A percentile compares a stretch with the other conserved stretches of the same genome.
phyloP scores from a whole-genome alignment of 2,797 vertebrate species.

The Vultur gryphus region DNA sequence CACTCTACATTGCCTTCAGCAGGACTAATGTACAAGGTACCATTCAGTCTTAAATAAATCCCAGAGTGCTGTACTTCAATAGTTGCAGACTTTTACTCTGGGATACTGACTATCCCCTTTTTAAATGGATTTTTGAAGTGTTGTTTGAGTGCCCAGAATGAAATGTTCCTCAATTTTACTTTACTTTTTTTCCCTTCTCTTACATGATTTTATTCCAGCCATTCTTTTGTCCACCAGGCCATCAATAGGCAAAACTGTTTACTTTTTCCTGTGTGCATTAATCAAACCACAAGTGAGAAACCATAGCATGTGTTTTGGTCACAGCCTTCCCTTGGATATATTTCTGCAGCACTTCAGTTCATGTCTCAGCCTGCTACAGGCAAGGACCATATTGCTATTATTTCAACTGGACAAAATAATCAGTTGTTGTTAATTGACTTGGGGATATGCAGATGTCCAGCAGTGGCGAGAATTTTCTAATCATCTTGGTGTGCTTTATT shows the following conservation, averaged over 20 bases:
- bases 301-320: not conserved
- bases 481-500: not conserved
- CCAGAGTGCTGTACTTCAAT: not conserved
- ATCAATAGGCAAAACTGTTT: not conserved
- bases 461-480: not conserved
- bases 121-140: not conserved
- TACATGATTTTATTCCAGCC: not conserved
- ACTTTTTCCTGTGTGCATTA: not conserved
- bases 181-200: rapidly evolving
- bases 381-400: not conserved
- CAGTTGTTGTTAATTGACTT: not conserved
- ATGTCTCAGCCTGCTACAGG: not conserved
- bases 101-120: not conserved
- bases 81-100: not conserved
- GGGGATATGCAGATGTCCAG: not conserved
- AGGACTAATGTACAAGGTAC: not conserved
- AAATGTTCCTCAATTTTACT: not conserved
- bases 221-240: not conserved
- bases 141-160: not conserved
- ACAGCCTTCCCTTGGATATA: not conserved
- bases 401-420: not conserved
- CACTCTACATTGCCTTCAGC: not conserved
- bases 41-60: not conserved
- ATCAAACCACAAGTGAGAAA: not conserved
- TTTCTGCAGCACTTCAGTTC: not conserved